Conservation (phyloP, 2,797 vertebrate species). For the Falco columbarius region DNA sequence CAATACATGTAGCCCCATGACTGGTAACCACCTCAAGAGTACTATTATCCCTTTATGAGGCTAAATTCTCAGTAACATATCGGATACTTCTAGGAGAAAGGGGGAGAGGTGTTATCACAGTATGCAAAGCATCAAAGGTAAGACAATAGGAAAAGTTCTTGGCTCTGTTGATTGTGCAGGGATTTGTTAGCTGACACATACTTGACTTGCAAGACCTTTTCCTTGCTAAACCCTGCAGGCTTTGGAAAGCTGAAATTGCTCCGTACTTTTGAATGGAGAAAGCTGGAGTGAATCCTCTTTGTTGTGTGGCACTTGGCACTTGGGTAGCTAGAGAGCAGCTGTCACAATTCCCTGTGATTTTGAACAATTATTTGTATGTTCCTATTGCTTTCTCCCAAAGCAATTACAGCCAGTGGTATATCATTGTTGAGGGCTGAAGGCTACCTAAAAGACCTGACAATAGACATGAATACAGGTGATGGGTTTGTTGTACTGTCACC, state of each 20-base stretch:
- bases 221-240: background rate
- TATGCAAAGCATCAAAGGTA: background rate
- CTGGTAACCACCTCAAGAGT: background rate
- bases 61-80: background rate
- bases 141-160: background rate
- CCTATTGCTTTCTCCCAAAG: background rate
- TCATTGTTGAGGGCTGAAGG: background rate
- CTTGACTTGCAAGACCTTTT: background rate
- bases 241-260: background rate
- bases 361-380: background rate
- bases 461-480: background rate
- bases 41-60: background rate
- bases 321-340: background rate
- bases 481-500: background rate
- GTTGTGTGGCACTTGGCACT: background rate
- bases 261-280: fast-evolving
- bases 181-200: background rate
- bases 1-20: background rate
- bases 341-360: background rate
- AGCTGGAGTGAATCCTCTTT: background rate
- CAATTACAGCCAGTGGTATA: background rate
- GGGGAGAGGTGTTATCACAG: background rate
- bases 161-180: background rate
- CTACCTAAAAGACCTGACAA: background rate
- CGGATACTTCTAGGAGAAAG: background rate